Base-by-base conservation (phyloP, 2,888 invertebrate genomes). In the Crematogaster levior region DNA sequence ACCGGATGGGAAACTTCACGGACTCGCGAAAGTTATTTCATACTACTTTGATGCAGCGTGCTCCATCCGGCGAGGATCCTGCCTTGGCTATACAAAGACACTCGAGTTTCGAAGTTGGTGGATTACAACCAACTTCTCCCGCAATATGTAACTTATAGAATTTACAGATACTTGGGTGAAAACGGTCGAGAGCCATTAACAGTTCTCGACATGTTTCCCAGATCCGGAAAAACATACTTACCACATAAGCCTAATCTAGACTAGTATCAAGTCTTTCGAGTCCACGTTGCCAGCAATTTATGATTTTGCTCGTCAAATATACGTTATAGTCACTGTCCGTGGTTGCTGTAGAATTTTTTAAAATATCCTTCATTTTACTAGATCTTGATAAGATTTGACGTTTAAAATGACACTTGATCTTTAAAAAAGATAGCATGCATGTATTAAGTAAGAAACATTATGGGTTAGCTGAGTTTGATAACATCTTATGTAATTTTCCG, bases 11-110 rank as follows among this genome's bases (percentile, higher is more conserved):
- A 77, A 77, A 86, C 84, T 85, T 86, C 79, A 79, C 83, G 73
- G 84, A 84, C 86, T 82, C 84, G 82, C 82, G 72, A 85, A 88
- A 85, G 84, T 86, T 85, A 65, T 74, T 48, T 66, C 74, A 74
- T 40, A 81, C 43, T 83, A 86, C 85, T 88, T 88, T 88, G 88
- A 88, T 86, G 79, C 81, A 77, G 56, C 82, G 73, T 12, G 63
- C 34, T 53, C 27, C 61, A 51, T 27, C 51, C 63, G 24, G 18
- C 65, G 72, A 74, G 81, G 83, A 61, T 72, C 84, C 85, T 70
- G 73, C 83, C 75, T 53, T 65, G 51, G 48, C 58, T 86, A 80
- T 79, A 83, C 83, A 82, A 82, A 85, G 86, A 82, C 82, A 56
- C 48, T n/a, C 66, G 75, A 86, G 85, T 86, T 88, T 61, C 80